Evolutionary conservation across 2,888 invertebrate species (phyloP).

Genomic region (Chrysomela aeneicollis): DNA sequence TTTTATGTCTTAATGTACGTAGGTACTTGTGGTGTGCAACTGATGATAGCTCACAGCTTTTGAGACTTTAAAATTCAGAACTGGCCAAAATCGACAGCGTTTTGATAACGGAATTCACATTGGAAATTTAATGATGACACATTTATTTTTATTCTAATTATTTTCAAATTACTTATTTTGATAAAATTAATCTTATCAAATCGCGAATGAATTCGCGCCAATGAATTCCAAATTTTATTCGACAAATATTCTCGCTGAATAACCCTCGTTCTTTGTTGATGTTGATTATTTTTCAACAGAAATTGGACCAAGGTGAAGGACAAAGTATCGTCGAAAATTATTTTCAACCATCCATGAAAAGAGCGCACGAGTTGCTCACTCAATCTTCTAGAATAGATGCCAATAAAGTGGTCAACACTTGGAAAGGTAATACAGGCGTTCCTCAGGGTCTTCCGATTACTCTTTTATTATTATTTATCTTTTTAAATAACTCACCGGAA

Average conservation of each 20-base stretch:
- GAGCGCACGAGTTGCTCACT: constrained; percentile 69
- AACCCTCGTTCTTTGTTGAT: too few relatives aligned
- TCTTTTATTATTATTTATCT: too few relatives aligned
- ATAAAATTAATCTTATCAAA: too few relatives aligned
- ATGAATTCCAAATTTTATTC: too few relatives aligned
- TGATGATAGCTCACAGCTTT: not conserved
- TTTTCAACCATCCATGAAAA: constrained; percentile 70
- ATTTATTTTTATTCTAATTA: too few relatives aligned
- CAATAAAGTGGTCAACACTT: constrained; percentile 64
- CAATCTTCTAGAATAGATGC: constrained; percentile 66
- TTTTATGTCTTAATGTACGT: constrained; percentile 1
- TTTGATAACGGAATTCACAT: too few relatives aligned
- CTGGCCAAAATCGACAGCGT: not conserved
- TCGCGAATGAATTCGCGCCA: too few relatives aligned
- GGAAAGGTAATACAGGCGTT: constrained; percentile 60
- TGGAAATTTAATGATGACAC: too few relatives aligned
- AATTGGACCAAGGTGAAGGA: constrained; percentile 43
- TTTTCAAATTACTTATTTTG: too few relatives aligned
- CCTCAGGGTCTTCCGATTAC: not conserved
- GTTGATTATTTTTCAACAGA: constrained; percentile 24
- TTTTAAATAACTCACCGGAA: too few relatives aligned
- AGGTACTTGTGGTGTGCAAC: too few relatives aligned
- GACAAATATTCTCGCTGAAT: too few relatives aligned
- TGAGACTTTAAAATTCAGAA: not conserved
- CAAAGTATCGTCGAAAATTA: constrained; percentile 75